These are phyloP conservation scores for Gyrodactylus bullatarudis DNA, from an alignment of 1,140 invertebrate genomes.

Conservation along the genomic window DNA sequence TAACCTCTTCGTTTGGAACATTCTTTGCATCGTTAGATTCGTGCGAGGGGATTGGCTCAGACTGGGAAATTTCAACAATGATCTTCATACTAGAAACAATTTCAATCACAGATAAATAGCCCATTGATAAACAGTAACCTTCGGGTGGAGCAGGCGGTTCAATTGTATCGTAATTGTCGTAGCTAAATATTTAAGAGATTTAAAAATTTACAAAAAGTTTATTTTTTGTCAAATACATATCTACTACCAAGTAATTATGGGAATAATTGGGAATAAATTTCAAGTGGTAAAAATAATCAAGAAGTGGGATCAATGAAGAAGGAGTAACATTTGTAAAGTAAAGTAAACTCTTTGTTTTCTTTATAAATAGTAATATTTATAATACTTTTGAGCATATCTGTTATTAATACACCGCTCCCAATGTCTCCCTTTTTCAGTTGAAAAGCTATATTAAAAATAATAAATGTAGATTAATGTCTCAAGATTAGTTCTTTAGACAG, in stretches of 20 bases:
- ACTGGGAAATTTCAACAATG: slow-evolving; percentile 13
- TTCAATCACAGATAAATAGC: slow-evolving; percentile 58
- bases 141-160: slow-evolving; percentile 65
- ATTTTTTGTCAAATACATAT: no score
- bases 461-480: not conserved
- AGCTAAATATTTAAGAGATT: slow-evolving; percentile 27
- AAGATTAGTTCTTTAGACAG: not conserved
- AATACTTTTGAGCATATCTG: not conserved
- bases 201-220: no score
- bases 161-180: slow-evolving; percentile 69
- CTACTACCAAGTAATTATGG: no score
- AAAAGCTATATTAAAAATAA: not conserved
- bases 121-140: slow-evolving; percentile 69
- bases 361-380: no score
- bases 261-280: no score
- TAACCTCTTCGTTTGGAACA: slow-evolving; percentile 11
- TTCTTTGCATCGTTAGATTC: slow-evolving; percentile 15
- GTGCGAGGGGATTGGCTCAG: no score
- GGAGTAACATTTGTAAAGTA: no score
- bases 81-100: slow-evolving; percentile 24
- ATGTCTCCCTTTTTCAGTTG: not conserved
- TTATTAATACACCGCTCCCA: not conserved
- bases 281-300: no score
- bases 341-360: no score
- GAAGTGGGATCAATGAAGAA: no score